Conservation (phyloP, 2,888 invertebrate genomes). For the Rhagophthalmus giganteus region DNA sequence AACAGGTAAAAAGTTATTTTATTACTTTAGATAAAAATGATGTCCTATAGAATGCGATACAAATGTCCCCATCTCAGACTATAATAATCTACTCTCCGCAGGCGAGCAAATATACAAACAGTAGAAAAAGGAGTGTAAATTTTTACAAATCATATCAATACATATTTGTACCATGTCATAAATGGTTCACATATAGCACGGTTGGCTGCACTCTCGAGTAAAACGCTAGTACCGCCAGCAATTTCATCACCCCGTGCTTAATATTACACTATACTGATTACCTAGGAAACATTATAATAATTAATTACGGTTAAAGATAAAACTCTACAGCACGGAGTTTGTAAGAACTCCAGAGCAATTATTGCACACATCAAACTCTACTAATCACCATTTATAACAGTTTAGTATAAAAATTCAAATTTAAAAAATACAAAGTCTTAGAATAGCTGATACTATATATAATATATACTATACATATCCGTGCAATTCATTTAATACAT, state of each 20-base stretch:
- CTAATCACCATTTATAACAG: constrained; percentile 57
- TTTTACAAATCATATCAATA: constrained; percentile 56
- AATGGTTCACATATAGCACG: constrained; percentile 47
- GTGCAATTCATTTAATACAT: constrained; percentile 56
- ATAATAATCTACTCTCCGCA: constrained; percentile 47
- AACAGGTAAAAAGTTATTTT: constrained; percentile 53
- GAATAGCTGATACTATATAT: constrained; percentile 57
- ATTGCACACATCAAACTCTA: constrained; percentile 57
- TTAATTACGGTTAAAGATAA: constrained; percentile 45
- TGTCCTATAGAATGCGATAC: constrained; percentile 55
- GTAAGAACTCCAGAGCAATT: constrained; percentile 45
- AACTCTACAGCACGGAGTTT: constrained; percentile 49
- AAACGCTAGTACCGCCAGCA: constrained; percentile 36
- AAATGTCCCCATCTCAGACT: constrained; percentile 45
- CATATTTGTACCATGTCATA: constrained; percentile 57
- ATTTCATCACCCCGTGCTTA: constrained; percentile 48
- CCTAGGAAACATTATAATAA: constrained; percentile 51
- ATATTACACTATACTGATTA: constrained; percentile 47
- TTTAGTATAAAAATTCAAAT: constrained; percentile 59
- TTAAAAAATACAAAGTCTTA: constrained; percentile 59
- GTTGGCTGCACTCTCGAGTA: constrained; percentile 25
- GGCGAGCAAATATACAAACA: constrained; percentile 56
- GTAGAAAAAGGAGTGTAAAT: constrained; percentile 58
- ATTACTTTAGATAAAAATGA: constrained; percentile 52
- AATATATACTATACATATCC: constrained; percentile 56